Evolutionary conservation across 2,797 vertebrate genomes (phyloP).

Genomic region (Tragopan temminckii): DNA sequence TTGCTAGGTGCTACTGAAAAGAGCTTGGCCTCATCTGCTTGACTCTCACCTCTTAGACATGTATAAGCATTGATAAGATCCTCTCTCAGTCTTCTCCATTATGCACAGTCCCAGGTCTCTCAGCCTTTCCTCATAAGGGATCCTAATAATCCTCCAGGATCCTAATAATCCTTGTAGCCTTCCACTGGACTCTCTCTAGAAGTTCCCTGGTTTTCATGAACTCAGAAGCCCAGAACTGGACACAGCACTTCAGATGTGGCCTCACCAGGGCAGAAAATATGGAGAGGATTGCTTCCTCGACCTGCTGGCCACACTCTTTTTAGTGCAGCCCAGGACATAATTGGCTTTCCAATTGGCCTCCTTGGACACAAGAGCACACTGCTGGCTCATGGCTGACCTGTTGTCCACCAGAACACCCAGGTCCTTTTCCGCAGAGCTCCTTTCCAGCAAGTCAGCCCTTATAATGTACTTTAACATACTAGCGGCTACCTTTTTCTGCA

Average conservation of each 20-base stretch:
- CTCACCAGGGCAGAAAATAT: background rate
- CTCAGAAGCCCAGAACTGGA: background rate
- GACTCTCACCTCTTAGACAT: too few species aligned
- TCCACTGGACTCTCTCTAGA: background rate
- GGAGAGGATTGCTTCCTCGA: background rate
- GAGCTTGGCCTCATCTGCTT: background rate
- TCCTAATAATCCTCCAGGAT: background rate
- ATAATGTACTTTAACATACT: background rate
- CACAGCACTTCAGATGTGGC: background rate
- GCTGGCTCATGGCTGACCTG: background rate
- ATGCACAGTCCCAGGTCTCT: background rate
- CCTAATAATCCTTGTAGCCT: background rate
- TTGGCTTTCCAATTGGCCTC: background rate
- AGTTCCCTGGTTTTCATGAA: background rate
- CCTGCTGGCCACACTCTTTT: background rate
- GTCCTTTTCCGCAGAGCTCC: background rate
- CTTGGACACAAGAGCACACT: background rate
- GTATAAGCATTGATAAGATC: too few species aligned
- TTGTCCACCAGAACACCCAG: background rate
- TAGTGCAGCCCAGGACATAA: background rate
- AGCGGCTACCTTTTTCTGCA: background rate
- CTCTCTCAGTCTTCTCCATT: background rate
- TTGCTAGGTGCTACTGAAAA: background rate
- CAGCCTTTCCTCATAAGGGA: background rate
- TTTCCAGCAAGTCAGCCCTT: background rate